Conservation (phyloP, 2,888 invertebrate genomes). For the Helicoverpa assulta region DNA sequence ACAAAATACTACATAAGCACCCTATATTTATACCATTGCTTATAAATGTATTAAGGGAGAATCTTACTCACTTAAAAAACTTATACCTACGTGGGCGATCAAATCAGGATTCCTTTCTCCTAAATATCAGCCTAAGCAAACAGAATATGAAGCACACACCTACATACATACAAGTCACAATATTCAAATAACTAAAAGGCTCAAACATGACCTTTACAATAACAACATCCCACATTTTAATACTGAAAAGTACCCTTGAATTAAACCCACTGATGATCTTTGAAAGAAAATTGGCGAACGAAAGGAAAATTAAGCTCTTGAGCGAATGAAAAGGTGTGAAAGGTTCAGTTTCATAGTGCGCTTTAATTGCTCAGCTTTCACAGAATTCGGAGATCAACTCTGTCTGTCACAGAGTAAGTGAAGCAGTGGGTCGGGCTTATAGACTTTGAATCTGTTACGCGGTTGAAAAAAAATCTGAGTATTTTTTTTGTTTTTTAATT, state of each 20-base stretch:
- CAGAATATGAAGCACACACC: slow-evolving; percentile 24
- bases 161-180: slow-evolving; percentile 15
- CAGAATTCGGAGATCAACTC: slow-evolving; percentile 49
- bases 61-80: neutral
- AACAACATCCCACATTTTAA: slow-evolving; percentile 25
- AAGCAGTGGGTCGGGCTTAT: slow-evolving; percentile 25
- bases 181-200: slow-evolving; percentile 26
- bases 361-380: slow-evolving; percentile 70
- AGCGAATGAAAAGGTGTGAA: slow-evolving; percentile 64
- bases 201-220: slow-evolving; percentile 37
- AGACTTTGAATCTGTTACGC: too few species aligned
- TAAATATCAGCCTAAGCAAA: slow-evolving; percentile 21
- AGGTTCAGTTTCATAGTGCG: slow-evolving; percentile 63
- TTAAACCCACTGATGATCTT: slow-evolving; percentile 43
- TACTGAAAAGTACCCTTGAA: slow-evolving; percentile 27
- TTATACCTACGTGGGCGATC: slow-evolving; percentile 8
- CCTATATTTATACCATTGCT: too few species aligned
- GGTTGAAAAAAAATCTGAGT: too few species aligned
- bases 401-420: slow-evolving; percentile 32
- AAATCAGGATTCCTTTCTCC: slow-evolving; percentile 3
- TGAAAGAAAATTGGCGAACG: slow-evolving; percentile 56
- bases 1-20: too few species aligned
- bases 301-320: slow-evolving; percentile 71
- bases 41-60: too few species aligned
- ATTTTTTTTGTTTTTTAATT: too few species aligned